Percentiles rank a stretch among this genome's conserved stretches.
phyloP scores from a whole-genome alignment of 1,140 invertebrate species.

The Lordiphosa clarofinis region DNA sequence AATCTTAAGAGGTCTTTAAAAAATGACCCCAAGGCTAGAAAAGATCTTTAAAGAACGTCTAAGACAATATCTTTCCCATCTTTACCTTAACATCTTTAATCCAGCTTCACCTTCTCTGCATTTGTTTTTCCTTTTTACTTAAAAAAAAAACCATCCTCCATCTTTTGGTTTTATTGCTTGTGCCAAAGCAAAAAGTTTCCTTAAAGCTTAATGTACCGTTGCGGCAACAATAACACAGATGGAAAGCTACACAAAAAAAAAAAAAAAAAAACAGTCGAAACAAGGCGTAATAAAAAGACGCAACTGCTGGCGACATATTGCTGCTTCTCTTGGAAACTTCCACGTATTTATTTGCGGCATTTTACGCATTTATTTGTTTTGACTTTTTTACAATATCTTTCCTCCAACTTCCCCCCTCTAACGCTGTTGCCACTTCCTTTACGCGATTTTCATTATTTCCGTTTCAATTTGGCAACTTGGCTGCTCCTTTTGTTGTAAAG shows the following conservation, averaged over 20 bases:
- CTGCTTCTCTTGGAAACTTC: conserved; percentile 29
- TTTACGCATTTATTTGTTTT: conserved; percentile 79
- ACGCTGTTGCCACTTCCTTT: conserved; percentile 76
- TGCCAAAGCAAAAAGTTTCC: conserved; percentile 28
- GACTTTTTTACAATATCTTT: conserved; percentile 45
- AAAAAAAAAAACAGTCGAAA: conserved; percentile 39
- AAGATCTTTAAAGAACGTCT: no score
- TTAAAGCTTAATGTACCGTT: conserved; percentile 77
- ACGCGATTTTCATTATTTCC: conserved; percentile 78
- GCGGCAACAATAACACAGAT: conserved; percentile 66
- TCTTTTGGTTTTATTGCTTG: conserved; percentile 3
- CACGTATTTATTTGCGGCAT: conserved; percentile 75
- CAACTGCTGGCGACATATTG: conserved; percentile 75
- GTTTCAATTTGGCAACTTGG: conserved; percentile 62
- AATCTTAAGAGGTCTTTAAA: no score
- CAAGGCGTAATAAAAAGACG: conserved; percentile 46
- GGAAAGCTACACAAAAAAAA: conserved; percentile 13
- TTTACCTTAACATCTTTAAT: conserved; percentile 11
- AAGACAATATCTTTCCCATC: no score
- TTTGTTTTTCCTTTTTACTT: conserved; percentile 7
- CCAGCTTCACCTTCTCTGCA: background rate
- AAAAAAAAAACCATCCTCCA: no score
- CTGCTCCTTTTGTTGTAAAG: conserved; percentile 54
- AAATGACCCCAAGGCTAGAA: no score
- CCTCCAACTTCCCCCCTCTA: conserved; percentile 10